Evolutionary conservation across 1,140 invertebrate genomes (phyloP), one percentile per base, ranked within the genome.

Genomic region (Thaumatotibia leucotreta): DNA sequence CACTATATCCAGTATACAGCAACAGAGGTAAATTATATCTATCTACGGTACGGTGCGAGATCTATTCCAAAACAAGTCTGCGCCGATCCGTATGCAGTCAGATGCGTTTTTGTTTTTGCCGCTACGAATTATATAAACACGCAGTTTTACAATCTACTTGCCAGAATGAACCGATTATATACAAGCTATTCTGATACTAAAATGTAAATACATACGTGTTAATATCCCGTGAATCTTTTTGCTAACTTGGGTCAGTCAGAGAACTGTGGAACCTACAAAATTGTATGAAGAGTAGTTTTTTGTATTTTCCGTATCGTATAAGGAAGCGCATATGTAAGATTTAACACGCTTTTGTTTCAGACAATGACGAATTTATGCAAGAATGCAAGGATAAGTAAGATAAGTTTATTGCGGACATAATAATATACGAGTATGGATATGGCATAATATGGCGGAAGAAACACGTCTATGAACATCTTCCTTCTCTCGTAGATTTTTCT

Each of bases 31-130:
- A n/a, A n/a, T n/a, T n/a, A n/a, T n/a, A n/a, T n/a, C n/a, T n/a
- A n/a, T n/a, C n/a, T n/a, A n/a, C n/a, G n/a, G n/a, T n/a, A n/a
- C n/a, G n/a, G n/a, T 45, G 39, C 39, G 39, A 20, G 4, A 17
- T 45, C 39, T 45, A 45, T 45, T 45, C 39, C 17, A 4, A 45
- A 8, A 45, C n/a, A 45, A 45, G 17, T 45, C 39, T 45, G n/a
- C 9, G 5, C 39, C 14, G 17, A 45, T 45, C 24, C 24, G 9
- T 27, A 24, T 29, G 52, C 52, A 58, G 52, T 58, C 22, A 29
- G 52, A 58, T 31, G n/a, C 52, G 23, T 58, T 58, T 10, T 58
- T 58, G 50, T 27, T 27, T 58, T 58, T 58, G 39, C 39, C 4
- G 39, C n/a, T 5, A 11, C 27, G 24, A 27, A 58, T 54, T 54